Evolutionary conservation across 1,140 invertebrate species (phyloP).

Genomic region (Phymorhynchus buccinoides): DNA sequence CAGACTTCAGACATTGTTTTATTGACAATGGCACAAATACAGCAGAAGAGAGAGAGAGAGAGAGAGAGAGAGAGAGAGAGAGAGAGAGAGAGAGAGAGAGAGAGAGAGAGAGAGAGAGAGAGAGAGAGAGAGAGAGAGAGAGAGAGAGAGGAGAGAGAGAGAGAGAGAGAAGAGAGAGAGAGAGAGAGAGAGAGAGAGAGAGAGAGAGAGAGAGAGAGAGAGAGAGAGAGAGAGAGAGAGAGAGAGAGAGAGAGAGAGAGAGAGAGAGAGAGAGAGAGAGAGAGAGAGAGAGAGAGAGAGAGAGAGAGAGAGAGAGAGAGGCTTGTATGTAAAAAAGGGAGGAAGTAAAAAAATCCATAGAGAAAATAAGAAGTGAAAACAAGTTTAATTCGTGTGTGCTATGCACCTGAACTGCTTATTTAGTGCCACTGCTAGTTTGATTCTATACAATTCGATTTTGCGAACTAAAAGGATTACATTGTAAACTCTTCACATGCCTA

Average conservation of each 20-base stretch:
- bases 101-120: constrained; percentile 5
- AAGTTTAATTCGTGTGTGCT: too few relatives aligned
- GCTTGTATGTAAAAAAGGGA: too few relatives aligned
- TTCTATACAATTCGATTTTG: too few relatives aligned
- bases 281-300: background rate
- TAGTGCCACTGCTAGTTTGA: too few relatives aligned
- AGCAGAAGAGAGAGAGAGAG: background rate
- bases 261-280: background rate
- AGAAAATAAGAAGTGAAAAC: too few relatives aligned
- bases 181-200: background rate
- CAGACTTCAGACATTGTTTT: too few relatives aligned
- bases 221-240: background rate
- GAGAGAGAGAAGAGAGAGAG: background rate
- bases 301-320: background rate
- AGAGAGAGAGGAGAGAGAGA: background rate
- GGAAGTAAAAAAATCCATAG: too few relatives aligned
- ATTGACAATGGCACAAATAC: too few relatives aligned
- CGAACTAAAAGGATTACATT: too few relatives aligned
- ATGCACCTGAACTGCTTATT: too few relatives aligned
- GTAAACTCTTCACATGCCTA: too few relatives aligned
- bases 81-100: background rate
- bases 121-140: background rate
- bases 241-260: background rate
- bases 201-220: background rate
- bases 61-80: background rate